Evolutionary conservation across 2,888 invertebrate species (phyloP).

Genomic region (Epirrhoe tristata): DNA sequence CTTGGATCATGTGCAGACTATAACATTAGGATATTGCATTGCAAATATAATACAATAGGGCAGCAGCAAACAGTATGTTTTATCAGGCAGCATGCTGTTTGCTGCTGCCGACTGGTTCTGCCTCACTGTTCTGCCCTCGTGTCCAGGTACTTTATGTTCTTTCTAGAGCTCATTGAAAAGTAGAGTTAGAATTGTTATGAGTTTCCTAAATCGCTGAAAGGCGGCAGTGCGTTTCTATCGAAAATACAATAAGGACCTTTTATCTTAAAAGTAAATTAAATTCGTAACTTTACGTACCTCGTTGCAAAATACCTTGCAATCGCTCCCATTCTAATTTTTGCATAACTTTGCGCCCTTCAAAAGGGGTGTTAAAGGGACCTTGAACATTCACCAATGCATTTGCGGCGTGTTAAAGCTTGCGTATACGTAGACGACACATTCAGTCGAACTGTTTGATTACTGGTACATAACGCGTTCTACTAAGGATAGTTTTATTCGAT

Average conservation of each 20-base stretch:
- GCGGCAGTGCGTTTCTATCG: too few species aligned
- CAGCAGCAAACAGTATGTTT: too few species aligned
- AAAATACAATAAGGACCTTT: too few species aligned
- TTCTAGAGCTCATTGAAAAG: neutral
- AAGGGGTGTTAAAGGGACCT: constrained; percentile 11
- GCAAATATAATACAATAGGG: too few species aligned
- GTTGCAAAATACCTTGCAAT: constrained; percentile 5
- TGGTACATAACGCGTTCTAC: constrained; percentile 6
- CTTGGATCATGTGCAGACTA: too few species aligned
- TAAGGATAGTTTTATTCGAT: constrained; percentile 12
- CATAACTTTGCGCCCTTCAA: constrained; percentile 19
- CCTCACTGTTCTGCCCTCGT: too few species aligned
- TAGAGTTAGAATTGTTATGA: neutral
- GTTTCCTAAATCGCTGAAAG: neutral
- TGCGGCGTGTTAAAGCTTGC: neutral
- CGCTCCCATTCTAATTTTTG: constrained; percentile 7
- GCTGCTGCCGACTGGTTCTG: too few species aligned
- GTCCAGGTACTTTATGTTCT: too few species aligned
- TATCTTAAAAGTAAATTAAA: neutral
- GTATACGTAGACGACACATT: constrained; percentile 2
- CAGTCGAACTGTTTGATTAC: constrained; percentile 1
- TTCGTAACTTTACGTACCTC: neutral
- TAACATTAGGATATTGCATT: too few species aligned
- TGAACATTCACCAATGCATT: constrained; percentile 16
- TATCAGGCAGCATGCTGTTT: too few species aligned